Conservation (phyloP, 2,797 vertebrate species). For the Spheniscus humboldti region DNA sequence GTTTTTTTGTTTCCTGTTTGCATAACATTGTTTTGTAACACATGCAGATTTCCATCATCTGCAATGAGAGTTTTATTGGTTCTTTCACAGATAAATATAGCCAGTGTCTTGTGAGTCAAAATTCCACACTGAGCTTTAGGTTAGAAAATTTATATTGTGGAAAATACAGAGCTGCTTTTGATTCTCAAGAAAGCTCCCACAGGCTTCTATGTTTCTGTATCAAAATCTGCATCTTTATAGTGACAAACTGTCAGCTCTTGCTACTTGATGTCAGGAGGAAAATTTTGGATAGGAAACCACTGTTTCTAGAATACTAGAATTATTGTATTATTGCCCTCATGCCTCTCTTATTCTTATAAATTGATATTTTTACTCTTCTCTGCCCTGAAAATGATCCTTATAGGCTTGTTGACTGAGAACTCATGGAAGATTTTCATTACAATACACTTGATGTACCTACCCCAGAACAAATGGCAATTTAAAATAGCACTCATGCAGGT, state of each 20-base stretch:
- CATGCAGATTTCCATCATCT: not conserved
- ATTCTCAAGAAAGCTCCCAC: not conserved
- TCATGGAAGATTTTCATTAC: conserved; percentile 7
- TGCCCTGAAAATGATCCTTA: conserved; percentile 34
- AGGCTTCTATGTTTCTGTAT: not conserved
- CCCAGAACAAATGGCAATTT: conserved; percentile 1
- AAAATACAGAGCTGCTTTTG: not conserved
- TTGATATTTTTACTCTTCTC: not conserved
- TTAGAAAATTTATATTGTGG: not conserved
- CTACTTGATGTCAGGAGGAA: not conserved
- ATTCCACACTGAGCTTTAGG: not conserved
- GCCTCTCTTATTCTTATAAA: not conserved
- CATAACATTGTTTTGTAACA: not conserved
- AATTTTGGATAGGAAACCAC: not conserved
- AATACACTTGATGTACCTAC: not conserved
- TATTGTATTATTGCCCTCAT: not conserved
- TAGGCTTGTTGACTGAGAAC: not conserved
- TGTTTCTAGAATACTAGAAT: not conserved
- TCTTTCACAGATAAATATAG: not conserved
- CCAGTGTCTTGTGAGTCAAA: not conserved
- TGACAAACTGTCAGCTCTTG: not conserved
- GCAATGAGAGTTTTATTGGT: not conserved
- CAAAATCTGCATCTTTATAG: not conserved
- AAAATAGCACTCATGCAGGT: not conserved
- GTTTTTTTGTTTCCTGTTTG: not conserved